Percentiles rank a stretch among this genome's conserved stretches.
Evolutionary conservation across 2,113 vertebrate species (phyloP).

Genomic region (Salvelinus sp.): DNA sequence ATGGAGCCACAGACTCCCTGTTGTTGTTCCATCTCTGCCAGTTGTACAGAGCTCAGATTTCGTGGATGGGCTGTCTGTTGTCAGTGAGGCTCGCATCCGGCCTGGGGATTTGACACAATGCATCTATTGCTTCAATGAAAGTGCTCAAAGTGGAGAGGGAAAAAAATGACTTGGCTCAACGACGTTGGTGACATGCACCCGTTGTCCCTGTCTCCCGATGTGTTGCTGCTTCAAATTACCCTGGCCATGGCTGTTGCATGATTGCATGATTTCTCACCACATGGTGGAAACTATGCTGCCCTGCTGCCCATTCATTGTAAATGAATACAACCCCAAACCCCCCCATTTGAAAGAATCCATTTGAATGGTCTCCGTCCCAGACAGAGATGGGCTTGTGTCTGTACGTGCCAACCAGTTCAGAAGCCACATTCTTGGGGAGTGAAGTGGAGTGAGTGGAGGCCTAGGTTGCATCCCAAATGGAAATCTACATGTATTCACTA

Average conservation of each 20-base stretch:
- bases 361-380: constrained; percentile 41
- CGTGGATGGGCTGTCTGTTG: constrained; percentile 5
- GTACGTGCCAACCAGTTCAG: constrained; percentile 64
- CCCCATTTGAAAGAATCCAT: constrained; percentile 12
- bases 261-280: constrained; percentile 22
- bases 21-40: too few species aligned
- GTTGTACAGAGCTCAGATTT: not conserved
- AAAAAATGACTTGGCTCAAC: constrained; percentile 22
- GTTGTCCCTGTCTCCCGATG: not conserved
- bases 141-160: constrained; percentile 21
- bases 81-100: constrained; percentile 46
- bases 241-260: constrained; percentile 1
- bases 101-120: constrained; percentile 40
- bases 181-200: constrained; percentile 15
- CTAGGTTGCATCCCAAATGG: not conserved
- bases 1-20: too few species aligned
- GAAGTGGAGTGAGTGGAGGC: constrained; percentile 52
- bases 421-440: constrained; percentile 59
- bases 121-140: constrained; percentile 52
- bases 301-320: not conserved
- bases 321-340: too few species aligned
- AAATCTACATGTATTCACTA: too few species aligned
- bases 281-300: not conserved
- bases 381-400: constrained; percentile 63
- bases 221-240: constrained; percentile 32